phyloP scores from a whole-genome alignment of 2,888 invertebrate species.

The Siphonodentalium dalli region DNA sequence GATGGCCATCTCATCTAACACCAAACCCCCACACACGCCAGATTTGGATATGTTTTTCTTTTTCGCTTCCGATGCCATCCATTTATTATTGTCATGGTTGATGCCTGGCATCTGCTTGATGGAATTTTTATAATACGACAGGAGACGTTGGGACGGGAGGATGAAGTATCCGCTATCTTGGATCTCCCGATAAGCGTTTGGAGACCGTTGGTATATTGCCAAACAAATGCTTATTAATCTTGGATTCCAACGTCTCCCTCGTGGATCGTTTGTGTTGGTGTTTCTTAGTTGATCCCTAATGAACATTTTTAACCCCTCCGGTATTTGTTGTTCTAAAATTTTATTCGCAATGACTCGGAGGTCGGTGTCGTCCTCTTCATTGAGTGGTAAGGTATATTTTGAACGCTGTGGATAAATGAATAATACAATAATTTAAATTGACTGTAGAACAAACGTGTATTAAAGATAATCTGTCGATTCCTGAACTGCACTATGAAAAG shows the following conservation, averaged over 20 bases:
- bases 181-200: slow-evolving; percentile 11
- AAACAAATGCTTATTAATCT: slow-evolving; percentile 24
- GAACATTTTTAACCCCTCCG: slow-evolving; percentile 10
- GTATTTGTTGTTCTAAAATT: neutral
- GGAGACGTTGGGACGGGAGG: slow-evolving; percentile 20
- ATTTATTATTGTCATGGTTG: slow-evolving; percentile 11
- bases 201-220: slow-evolving; percentile 13
- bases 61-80: slow-evolving; percentile 26
- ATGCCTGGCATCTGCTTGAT: slow-evolving; percentile 21
- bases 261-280: slow-evolving; percentile 11
- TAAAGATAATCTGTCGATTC: too few species aligned
- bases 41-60: slow-evolving; percentile 13
- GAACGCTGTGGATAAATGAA: too few species aligned
- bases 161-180: slow-evolving; percentile 8
- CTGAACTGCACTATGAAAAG: too few species aligned
- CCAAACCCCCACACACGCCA: slow-evolving; percentile 19
- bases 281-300: slow-evolving; percentile 15
- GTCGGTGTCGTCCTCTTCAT: too few species aligned
- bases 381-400: too few species aligned
- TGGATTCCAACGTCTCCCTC: slow-evolving; percentile 22
- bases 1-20: slow-evolving; percentile 27
- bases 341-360: too few species aligned
- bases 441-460: too few species aligned
- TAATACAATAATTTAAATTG: too few species aligned
- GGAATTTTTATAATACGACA: slow-evolving; percentile 29